phyloP scores from a whole-genome alignment of 2,797 vertebrate genomes.

The Mormyrops boulengeri region DNA sequence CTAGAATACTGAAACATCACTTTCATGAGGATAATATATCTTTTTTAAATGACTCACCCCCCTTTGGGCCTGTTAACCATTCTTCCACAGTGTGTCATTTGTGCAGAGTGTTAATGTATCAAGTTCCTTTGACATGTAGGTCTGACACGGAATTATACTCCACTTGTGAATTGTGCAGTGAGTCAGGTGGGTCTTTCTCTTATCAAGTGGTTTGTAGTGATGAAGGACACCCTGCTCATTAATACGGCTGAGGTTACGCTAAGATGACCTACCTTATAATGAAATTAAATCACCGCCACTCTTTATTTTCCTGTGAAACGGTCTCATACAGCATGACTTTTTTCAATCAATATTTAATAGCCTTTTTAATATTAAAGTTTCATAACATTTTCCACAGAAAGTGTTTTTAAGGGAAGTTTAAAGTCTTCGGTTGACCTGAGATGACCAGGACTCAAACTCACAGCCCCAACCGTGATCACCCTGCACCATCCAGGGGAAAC shows the following conservation, averaged over 20 bases:
- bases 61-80: not conserved
- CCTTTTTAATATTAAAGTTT: not conserved
- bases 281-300: not conserved
- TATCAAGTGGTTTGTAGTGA: not conserved
- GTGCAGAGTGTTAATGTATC: not conserved
- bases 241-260: not conserved
- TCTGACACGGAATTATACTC: not conserved
- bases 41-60: not conserved
- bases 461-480: not conserved
- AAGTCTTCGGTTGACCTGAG: not conserved
- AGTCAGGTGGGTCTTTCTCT: not conserved
- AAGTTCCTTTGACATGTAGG: not conserved
- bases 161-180: not conserved
- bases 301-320: not conserved
- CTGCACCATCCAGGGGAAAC: not conserved
- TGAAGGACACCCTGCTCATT: not conserved
- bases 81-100: not conserved
- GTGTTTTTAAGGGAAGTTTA: not conserved
- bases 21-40: not conserved
- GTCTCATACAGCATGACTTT: not conserved
- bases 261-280: not conserved
- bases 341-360: not conserved
- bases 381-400: not conserved
- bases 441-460: not conserved
- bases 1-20: not conserved